Percentiles rank a stretch among this genome's conserved stretches.
phyloP scores from a whole-genome alignment of 2,797 vertebrate species.

The Heliangelus exortis region DNA sequence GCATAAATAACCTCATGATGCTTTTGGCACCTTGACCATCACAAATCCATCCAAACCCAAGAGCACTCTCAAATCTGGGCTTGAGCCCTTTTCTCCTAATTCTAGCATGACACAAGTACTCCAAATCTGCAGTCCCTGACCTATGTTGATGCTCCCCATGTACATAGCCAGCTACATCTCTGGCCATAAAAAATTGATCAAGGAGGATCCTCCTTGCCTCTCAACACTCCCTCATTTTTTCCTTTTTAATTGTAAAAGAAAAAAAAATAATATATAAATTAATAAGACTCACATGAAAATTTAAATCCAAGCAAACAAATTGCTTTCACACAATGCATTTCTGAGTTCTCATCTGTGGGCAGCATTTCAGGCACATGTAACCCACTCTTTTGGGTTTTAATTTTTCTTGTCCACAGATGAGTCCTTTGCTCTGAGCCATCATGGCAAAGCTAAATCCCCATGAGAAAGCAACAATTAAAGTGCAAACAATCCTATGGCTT shows the following conservation, averaged over 20 bases:
- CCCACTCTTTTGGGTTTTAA: neutral
- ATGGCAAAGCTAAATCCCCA: neutral
- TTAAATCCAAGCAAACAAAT: neutral
- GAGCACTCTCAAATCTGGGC: neutral
- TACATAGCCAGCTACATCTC: fast-evolving
- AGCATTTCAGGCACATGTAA: neutral
- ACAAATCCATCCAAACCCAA: neutral
- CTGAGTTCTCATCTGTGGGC: neutral
- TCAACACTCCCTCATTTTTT: neutral
- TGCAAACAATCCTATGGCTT: neutral
- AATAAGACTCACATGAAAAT: neutral
- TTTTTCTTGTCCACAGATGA: neutral
- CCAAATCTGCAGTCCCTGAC: neutral
- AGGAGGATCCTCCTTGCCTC: neutral
- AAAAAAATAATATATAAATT: no score
- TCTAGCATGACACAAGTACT: neutral
- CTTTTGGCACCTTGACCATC: neutral
- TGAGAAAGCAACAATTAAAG: neutral
- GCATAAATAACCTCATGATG: neutral
- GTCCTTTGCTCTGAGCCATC: neutral
- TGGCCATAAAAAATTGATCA: neutral
- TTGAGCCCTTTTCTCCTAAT: neutral
- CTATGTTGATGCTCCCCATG: neutral
- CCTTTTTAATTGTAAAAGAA: neutral
- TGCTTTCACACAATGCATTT: fast-evolving